Evolutionary conservation across 92 coral and sea anemone species (phyloP).

Genomic region (Montipora capitata): DNA sequence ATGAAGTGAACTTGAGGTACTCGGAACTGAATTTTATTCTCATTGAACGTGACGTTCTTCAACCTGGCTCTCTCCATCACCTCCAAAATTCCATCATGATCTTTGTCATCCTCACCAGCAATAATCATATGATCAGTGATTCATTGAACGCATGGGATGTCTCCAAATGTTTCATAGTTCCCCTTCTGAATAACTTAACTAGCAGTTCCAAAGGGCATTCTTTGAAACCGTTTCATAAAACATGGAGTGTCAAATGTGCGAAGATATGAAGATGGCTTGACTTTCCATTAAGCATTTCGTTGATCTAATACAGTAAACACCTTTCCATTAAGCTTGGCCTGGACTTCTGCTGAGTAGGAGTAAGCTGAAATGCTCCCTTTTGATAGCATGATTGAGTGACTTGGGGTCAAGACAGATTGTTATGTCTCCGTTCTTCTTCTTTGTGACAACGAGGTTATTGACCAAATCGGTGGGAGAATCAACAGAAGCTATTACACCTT

Average conservation of each 20-base stretch:
- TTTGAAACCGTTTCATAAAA: conserved; percentile 55
- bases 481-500: conserved; percentile 32
- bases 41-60: not conserved
- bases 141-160: conserved; percentile 36
- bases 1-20: not conserved
- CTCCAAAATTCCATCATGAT: not conserved
- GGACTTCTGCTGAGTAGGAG: conserved; percentile 34
- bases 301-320: conserved; percentile 27
- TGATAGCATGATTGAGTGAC: conserved; percentile 24
- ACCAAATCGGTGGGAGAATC: conserved; percentile 75
- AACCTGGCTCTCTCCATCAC: not conserved
- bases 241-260: conserved; percentile 71
- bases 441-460: conserved; percentile 64
- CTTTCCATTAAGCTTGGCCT: conserved; percentile 34
- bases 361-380: conserved; percentile 55
- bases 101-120: not conserved
- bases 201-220: conserved; percentile 66
- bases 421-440: conserved; percentile 62
- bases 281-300: conserved; percentile 64
- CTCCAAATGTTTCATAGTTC: conserved; percentile 56
- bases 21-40: not conserved
- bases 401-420: conserved; percentile 78
- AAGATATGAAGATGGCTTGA: conserved; percentile 57
- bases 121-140: conserved; percentile 1
- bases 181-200: conserved; percentile 48